Conservation (phyloP, 1,140 invertebrate species). For the Octopus sinensis region DNA sequence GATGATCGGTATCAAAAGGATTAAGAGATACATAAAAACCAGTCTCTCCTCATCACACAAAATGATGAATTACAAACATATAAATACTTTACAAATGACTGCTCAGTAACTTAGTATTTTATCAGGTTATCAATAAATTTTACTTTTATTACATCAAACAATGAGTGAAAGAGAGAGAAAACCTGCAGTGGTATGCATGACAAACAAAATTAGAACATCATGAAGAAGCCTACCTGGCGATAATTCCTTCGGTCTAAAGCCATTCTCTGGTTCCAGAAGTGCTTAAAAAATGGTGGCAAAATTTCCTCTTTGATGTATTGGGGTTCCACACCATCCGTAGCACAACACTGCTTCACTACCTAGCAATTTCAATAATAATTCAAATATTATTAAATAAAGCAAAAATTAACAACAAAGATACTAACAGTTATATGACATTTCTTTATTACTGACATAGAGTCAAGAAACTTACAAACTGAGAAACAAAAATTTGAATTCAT, state of each 20-base stretch:
- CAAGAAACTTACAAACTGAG: not conserved
- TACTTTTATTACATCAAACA: too few species aligned
- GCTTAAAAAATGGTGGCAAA: constrained; percentile 97
- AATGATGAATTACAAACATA: too few species aligned
- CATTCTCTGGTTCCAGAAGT: constrained; percentile 99
- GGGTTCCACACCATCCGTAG: constrained; percentile 98
- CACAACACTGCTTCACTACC: constrained; percentile 99
- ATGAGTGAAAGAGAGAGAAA: too few species aligned
- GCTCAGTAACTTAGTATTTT: too few species aligned
- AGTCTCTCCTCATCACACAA: too few species aligned
- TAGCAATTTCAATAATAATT: constrained; percentile 53
- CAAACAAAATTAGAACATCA: too few species aligned
- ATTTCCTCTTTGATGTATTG: constrained; percentile 99
- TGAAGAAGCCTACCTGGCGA: constrained; percentile 66
- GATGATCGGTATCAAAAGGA: too few species aligned
- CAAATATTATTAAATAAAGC: not conserved
- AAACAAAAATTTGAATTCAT: not conserved
- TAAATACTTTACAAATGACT: too few species aligned
- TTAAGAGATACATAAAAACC: too few species aligned
- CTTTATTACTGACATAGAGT: not conserved
- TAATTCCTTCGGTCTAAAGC: constrained; percentile 96
- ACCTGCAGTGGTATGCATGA: too few species aligned
- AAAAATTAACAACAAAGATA: constrained; percentile 3
- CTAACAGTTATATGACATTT: not conserved
- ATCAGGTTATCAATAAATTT: too few species aligned